Percentiles rank a stretch among this genome's conserved stretches.
Evolutionary conservation across 2,113 vertebrate genomes (phyloP).

Genomic region (Aspiorhynchus laticeps): DNA sequence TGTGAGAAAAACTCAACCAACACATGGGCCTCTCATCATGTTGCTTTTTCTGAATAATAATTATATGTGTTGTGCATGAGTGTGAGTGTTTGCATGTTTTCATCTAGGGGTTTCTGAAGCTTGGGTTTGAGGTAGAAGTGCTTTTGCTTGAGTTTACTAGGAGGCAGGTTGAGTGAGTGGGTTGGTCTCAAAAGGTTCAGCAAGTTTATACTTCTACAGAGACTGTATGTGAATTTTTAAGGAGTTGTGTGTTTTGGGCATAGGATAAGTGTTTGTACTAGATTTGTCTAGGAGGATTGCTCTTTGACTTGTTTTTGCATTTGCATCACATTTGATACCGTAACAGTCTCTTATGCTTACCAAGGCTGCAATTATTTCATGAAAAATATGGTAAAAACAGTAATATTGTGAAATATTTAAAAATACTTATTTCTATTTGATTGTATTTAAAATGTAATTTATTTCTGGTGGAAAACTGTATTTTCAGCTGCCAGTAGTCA

Average conservation of each 20-base stretch:
- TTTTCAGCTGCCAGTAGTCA: neutral
- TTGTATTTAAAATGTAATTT: neutral
- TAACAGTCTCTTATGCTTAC: neutral
- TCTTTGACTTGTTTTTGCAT: too few relatives aligned
- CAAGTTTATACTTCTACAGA: conserved; percentile 7
- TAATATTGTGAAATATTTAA: neutral
- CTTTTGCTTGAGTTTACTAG: neutral
- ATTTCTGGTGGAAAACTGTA: neutral
- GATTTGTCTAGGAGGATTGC: neutral
- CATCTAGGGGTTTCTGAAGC: neutral
- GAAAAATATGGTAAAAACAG: neutral
- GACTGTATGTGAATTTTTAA: neutral
- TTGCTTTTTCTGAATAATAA: neutral
- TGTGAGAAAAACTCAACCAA: neutral
- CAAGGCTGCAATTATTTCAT: neutral
- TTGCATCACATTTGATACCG: too few relatives aligned
- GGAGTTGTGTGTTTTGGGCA: neutral
- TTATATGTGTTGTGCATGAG: neutral
- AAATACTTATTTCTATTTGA: neutral
- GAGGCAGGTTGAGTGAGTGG: conserved; percentile 21
- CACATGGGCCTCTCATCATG: neutral
- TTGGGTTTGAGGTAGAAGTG: neutral
- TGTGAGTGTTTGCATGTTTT: neutral
- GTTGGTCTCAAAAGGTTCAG: conserved; percentile 6
- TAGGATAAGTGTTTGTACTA: neutral